phyloP scores from a whole-genome alignment of 1,140 invertebrate species.

The Leptinotarsa lineolata region DNA sequence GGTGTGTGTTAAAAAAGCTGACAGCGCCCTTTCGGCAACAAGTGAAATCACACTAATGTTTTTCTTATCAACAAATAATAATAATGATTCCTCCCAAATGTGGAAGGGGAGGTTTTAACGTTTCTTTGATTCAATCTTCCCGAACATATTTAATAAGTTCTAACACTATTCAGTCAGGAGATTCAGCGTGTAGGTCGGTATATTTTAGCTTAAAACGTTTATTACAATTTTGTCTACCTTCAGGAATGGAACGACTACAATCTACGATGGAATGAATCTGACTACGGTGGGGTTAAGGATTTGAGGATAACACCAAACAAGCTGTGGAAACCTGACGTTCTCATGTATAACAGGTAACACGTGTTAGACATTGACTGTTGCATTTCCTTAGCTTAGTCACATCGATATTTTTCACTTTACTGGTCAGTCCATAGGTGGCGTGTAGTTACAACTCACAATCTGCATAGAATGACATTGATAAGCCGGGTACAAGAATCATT shows the following conservation, averaged over 20 bases:
- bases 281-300: slow-evolving; percentile 96
- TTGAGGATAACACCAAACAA: slow-evolving; percentile 93
- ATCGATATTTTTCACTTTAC: background rate
- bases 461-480: no score
- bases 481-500: no score
- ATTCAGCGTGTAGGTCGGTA: background rate
- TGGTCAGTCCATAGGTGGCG: background rate
- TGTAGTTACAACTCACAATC: no score
- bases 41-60: no score
- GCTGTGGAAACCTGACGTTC: slow-evolving; percentile 98
- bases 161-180: background rate
- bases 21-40: no score
- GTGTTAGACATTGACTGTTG: slow-evolving; percentile 34
- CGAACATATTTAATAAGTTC: no score
- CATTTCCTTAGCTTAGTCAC: slow-evolving; percentile 15
- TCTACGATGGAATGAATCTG: slow-evolving; percentile 93
- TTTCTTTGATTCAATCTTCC: background rate
- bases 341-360: slow-evolving; percentile 97
- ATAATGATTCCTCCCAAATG: no score
- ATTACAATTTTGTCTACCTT: slow-evolving; percentile 43
- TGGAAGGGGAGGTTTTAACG: no score
- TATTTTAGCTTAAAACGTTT: background rate
- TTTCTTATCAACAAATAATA: no score
- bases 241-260: slow-evolving; percentile 99
- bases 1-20: no score